phyloP scores from a whole-genome alignment of 2,888 invertebrate genomes.

The Polyommatus iphigenia region DNA sequence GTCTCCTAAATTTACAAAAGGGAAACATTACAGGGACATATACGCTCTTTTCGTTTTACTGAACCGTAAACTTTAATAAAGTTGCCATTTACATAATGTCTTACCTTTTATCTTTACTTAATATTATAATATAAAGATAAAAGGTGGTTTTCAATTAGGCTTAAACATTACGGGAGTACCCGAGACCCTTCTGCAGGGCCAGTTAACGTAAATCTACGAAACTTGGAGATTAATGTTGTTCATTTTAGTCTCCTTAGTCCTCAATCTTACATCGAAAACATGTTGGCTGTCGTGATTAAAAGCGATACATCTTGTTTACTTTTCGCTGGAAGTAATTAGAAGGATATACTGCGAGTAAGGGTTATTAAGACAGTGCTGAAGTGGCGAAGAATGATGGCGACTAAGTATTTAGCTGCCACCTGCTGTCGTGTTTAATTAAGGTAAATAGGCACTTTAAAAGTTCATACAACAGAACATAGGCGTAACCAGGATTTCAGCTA shows the following conservation, averaged over 20 bases:
- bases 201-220: neutral
- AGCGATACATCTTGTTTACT: conserved; percentile 7
- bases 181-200: neutral
- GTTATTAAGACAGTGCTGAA: neutral
- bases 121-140: neutral
- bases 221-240: neutral
- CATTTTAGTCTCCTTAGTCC: neutral
- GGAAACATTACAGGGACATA: neutral
- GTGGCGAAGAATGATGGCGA: too few relatives aligned
- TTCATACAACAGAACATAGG: too few relatives aligned
- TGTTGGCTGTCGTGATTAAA: conserved; percentile 1
- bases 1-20: neutral
- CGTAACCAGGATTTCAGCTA: too few relatives aligned
- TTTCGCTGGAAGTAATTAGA: neutral
- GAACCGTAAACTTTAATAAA: neutral
- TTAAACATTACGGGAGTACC: neutral
- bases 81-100: neutral
- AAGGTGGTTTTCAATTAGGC: neutral
- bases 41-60: neutral
- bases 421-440: too few relatives aligned
- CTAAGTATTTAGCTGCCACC: too few relatives aligned
- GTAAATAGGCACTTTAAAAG: too few relatives aligned
- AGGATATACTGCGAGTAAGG: neutral
- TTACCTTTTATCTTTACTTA: neutral
- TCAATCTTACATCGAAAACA: neutral